phyloP scores from a whole-genome alignment of 2,888 invertebrate genomes.

The Sepioteuthis lessoniana region DNA sequence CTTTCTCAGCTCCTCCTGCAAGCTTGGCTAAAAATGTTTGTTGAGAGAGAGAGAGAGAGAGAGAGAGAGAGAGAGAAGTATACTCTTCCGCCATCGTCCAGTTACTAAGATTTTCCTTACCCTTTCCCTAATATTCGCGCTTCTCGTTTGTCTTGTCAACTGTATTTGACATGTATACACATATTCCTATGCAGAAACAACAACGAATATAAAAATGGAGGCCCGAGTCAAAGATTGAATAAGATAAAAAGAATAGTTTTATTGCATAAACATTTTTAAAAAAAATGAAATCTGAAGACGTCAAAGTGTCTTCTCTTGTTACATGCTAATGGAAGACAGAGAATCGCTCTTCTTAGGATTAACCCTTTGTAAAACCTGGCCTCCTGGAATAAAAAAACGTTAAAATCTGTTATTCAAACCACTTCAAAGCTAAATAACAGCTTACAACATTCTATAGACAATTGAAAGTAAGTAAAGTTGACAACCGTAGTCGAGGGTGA shows the following conservation, averaged over 20 bases:
- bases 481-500: too few species aligned
- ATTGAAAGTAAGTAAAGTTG: too few species aligned
- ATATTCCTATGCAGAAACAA: not conserved
- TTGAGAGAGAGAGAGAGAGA: not conserved
- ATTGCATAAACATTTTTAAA: not conserved
- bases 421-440: too few species aligned
- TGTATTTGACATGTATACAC: not conserved
- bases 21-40: too few species aligned
- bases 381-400: too few species aligned
- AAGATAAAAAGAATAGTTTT: too few species aligned
- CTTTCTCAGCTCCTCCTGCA: constrained; percentile 5
- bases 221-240: not conserved
- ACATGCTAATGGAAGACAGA: too few species aligned
- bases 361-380: too few species aligned
- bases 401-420: too few species aligned
- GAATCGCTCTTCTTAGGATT: too few species aligned
- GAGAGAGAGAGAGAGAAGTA: not conserved
- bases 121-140: not conserved
- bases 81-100: not conserved
- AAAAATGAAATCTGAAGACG: not conserved
- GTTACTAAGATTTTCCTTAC: not conserved
- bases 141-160: not conserved
- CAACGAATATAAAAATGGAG: not conserved
- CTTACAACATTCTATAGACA: too few species aligned
- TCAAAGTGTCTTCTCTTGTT: not conserved